Conservation (phyloP, 1,140 invertebrate genomes). For the Drosophila cardini region DNA sequence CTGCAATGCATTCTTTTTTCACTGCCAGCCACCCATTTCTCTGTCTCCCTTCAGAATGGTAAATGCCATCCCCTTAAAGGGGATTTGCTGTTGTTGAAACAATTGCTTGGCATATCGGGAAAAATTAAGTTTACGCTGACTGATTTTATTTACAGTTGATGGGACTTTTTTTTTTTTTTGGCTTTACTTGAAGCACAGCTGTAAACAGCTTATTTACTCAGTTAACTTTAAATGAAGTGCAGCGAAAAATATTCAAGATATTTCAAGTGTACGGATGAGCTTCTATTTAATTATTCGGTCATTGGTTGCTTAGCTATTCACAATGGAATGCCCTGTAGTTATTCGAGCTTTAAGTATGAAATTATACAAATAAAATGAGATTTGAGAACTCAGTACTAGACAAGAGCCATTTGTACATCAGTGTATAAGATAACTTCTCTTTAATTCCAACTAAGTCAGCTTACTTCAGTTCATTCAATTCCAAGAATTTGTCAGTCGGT, state of each 20-base stretch:
- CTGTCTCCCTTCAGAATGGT: background rate
- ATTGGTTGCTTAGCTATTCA: background rate
- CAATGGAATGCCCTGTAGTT: background rate
- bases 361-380: background rate
- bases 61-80: background rate
- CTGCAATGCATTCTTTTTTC: constrained; percentile 61
- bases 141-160: constrained; percentile 71
- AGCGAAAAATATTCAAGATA: constrained; percentile 34
- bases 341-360: background rate
- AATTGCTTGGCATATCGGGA: constrained; percentile 70
- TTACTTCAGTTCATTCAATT: background rate
- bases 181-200: background rate
- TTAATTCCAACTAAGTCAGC: background rate
- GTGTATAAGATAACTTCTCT: no score
- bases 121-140: constrained; percentile 76
- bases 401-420: background rate
- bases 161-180: constrained; percentile 43
- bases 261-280: constrained; percentile 35
- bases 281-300: constrained; percentile 10
- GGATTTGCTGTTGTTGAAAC: constrained; percentile 57
- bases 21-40: background rate
- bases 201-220: constrained; percentile 36
- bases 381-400: background rate
- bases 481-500: no score
- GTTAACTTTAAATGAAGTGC: constrained; percentile 22